phyloP scores from a whole-genome alignment of 2,797 vertebrate species.

The Tapera naevia region DNA sequence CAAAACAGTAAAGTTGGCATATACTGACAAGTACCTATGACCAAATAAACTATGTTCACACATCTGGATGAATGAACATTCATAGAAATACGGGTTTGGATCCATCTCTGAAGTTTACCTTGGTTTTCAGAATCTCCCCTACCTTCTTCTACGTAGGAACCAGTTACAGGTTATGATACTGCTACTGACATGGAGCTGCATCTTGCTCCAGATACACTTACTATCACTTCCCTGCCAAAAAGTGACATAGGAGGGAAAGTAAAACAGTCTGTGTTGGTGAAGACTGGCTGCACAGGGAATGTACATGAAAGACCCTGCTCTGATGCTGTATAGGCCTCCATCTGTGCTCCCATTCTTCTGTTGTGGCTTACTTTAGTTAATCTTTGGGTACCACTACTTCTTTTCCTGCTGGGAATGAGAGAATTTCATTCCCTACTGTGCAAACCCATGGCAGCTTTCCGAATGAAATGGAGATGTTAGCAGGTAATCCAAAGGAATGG shows the following conservation, averaged over 20 bases:
- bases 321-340: neutral
- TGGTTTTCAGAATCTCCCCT: neutral
- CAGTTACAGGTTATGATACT: neutral
- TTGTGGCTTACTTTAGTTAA: neutral
- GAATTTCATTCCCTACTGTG: neutral
- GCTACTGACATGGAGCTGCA: neutral
- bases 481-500: neutral
- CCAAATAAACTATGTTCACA: neutral
- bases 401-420: neutral
- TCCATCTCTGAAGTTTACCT: neutral
- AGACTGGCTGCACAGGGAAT: neutral
- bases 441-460: neutral
- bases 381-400: neutral
- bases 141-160: neutral
- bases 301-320: rapidly evolving
- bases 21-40: neutral
- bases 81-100: neutral
- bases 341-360: neutral
- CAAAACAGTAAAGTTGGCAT: neutral
- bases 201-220: neutral
- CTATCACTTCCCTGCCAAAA: neutral
- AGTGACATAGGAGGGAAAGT: neutral
- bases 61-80: neutral
- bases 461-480: slow-evolving; percentile 42
- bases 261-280: neutral